Conservation (phyloP, 2,888 invertebrate genomes). For the Eristalinus aeneus region DNA sequence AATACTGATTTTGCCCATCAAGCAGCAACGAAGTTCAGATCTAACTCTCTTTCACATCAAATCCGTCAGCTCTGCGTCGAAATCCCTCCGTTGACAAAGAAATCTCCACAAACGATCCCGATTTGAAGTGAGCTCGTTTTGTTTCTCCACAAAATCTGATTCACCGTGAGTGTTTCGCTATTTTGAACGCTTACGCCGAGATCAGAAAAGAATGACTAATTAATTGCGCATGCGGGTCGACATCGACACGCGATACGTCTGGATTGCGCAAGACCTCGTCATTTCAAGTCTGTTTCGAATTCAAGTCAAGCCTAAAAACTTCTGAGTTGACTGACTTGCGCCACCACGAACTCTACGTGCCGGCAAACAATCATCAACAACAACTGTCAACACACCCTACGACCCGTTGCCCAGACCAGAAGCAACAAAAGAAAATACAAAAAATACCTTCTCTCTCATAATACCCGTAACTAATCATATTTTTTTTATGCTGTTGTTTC, state of each 20-base stretch:
- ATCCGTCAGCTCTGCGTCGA: too few species aligned
- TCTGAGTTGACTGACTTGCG: background rate
- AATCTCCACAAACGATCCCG: background rate
- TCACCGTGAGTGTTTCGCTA: background rate
- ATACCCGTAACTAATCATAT: slow-evolving; percentile 16
- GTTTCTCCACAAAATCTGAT: background rate
- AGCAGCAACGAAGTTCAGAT: too few species aligned
- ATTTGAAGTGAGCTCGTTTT: background rate
- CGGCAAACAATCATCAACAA: background rate
- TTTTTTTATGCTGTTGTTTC: background rate
- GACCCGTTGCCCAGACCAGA: background rate
- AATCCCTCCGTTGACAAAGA: background rate
- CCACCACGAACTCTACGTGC: background rate
- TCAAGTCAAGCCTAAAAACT: background rate
- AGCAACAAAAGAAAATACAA: background rate
- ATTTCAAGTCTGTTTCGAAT: background rate
- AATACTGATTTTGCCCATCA: too few species aligned
- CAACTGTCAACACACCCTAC: background rate
- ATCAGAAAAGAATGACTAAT: background rate
- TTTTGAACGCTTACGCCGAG: background rate
- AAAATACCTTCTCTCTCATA: background rate
- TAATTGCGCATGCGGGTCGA: background rate
- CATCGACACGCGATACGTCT: background rate
- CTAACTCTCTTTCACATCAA: too few species aligned
- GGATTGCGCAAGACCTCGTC: background rate